phyloP scores from a whole-genome alignment of 2,888 invertebrate species.

The Drosophila meridiana region DNA sequence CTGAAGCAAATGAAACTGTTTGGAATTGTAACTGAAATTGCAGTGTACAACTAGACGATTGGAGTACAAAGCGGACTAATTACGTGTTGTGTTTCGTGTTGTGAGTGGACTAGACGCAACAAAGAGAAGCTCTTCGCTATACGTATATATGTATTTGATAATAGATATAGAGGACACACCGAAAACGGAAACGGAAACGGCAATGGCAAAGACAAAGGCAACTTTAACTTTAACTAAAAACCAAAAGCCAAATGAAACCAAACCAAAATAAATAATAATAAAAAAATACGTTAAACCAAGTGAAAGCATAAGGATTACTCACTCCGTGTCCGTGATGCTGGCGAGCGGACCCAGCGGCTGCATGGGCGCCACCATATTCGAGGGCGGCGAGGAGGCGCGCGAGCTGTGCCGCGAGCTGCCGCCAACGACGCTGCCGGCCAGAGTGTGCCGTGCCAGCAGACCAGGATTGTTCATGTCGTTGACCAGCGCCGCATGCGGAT shows the following conservation, averaged over 20 bases:
- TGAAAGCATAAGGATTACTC: constrained; percentile 81
- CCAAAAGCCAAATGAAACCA: not conserved
- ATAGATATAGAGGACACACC: constrained; percentile 27
- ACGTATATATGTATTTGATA: not conserved
- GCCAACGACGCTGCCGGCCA: constrained; percentile 60
- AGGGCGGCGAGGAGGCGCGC: constrained; percentile 84
- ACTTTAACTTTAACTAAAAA: not conserved
- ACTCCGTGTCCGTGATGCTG: constrained; percentile 89
- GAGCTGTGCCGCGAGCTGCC: constrained; percentile 83
- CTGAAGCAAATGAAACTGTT: constrained; percentile 34
- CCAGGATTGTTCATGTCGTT: constrained; percentile 87
- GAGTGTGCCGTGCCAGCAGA: constrained; percentile 76
- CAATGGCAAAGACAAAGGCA: constrained; percentile 3
- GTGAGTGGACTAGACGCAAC: constrained; percentile 19
- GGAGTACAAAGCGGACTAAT: constrained; percentile 46
- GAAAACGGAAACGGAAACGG: constrained; percentile 7
- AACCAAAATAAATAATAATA: not conserved
- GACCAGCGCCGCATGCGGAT: constrained; percentile 69
- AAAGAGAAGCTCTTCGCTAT: constrained; percentile 15
- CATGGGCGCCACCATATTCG: constrained; percentile 86
- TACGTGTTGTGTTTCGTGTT: constrained; percentile 23
- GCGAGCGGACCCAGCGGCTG: constrained; percentile 87
- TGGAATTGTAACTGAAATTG: constrained; percentile 33
- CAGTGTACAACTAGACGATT: constrained; percentile 19
- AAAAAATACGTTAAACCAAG: not conserved